A percentile compares a stretch with the other conserved stretches of the same genome.
Conservation (phyloP, 2,888 invertebrate species). For the Lysandra coridon region DNA sequence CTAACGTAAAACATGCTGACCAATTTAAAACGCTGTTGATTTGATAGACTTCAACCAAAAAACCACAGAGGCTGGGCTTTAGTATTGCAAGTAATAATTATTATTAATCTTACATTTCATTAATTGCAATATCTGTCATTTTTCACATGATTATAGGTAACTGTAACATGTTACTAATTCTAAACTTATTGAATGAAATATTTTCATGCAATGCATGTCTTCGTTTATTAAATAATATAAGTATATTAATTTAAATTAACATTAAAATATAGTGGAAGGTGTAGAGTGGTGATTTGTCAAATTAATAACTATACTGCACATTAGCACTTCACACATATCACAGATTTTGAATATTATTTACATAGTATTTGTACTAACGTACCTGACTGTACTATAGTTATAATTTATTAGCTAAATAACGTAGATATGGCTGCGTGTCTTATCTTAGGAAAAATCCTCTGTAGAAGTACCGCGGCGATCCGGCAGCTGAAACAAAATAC, state of each 20-base stretch:
- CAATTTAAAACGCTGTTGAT: no score
- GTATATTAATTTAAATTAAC: conserved; percentile 31
- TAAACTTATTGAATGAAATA: not conserved
- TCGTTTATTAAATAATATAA: conserved; percentile 6
- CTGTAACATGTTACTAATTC: no score
- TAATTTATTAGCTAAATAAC: conserved; percentile 30
- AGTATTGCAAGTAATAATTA: no score
- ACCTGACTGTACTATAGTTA: conserved; percentile 36
- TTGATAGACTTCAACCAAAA: no score
- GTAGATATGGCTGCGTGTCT: conserved; percentile 43
- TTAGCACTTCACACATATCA: conserved; percentile 42
- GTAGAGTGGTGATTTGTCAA: conserved; percentile 9
- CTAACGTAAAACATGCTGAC: no score
- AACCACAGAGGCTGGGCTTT: no score
- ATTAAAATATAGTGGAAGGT: conserved; percentile 19
- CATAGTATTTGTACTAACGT: conserved; percentile 39
- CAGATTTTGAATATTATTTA: conserved; percentile 45
- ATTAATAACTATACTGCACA: conserved; percentile 30
- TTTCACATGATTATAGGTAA: no score
- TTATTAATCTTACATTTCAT: no score
- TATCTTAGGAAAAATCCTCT: conserved; percentile 51
- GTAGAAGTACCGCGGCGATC: conserved; percentile 52
- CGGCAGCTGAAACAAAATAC: conserved; percentile 50
- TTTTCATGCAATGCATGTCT: not conserved
- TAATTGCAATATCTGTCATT: no score